Conservation (phyloP, 2,797 vertebrate genomes). For the Pangasius mekongensis region DNA sequence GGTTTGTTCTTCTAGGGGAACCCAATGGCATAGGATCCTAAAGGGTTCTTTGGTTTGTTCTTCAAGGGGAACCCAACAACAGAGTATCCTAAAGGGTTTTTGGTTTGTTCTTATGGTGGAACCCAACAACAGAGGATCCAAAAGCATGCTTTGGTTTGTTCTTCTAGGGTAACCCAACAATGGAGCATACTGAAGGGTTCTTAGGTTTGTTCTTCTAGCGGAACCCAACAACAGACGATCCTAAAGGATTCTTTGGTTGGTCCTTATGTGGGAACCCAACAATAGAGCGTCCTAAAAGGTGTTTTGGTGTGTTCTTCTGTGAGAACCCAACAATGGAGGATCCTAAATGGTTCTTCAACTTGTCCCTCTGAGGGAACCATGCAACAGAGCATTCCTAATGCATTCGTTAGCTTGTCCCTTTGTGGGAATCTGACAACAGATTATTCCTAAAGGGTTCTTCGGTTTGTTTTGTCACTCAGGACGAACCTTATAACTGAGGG, state of each 20-base stretch:
- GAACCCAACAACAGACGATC: too few relatives aligned
- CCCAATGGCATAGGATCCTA: background rate
- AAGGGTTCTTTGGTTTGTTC: background rate
- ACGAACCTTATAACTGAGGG: background rate
- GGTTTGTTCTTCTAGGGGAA: background rate
- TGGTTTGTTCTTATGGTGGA: background rate
- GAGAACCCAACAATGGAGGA: background rate
- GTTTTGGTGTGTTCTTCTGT: too few relatives aligned
- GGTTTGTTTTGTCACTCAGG: background rate
- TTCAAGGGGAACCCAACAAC: background rate
- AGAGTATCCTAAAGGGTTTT: background rate
- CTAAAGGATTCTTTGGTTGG: too few relatives aligned
- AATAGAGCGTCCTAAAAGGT: too few relatives aligned
- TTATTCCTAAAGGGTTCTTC: background rate
- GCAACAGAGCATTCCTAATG: background rate
- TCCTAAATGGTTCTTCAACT: background rate
- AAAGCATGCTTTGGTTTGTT: background rate
- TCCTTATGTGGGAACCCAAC: too few relatives aligned
- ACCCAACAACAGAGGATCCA: background rate
- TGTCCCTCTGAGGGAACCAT: background rate
- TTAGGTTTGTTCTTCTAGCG: background rate
- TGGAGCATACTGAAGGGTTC: background rate
- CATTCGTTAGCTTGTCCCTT: background rate
- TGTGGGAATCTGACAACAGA: background rate
- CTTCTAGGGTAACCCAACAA: background rate